Evolutionary conservation across 2,888 invertebrate genomes (phyloP), one percentile per base, ranked within the genome.

Genomic region (Nebria brevicollis): DNA sequence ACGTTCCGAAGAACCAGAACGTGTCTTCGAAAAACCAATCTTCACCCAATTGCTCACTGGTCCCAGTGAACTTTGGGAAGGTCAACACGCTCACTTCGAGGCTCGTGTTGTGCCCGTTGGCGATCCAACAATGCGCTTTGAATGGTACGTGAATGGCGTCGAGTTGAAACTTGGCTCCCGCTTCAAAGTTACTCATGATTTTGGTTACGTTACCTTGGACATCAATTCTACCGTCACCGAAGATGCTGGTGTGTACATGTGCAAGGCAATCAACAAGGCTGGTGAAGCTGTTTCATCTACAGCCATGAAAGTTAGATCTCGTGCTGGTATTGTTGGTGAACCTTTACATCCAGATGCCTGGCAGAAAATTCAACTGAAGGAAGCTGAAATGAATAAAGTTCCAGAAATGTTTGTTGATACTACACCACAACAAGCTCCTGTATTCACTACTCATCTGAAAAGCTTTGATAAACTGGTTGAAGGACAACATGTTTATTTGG

Each of bases 141-240:
- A 98, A 90, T 98, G 98, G 98, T 98, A 95, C 89, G 95, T 97
- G 84, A 98, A 98, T 88, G 98, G 97, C 77, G 94, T 97, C 5
- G 97, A 97, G 89, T 91, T 98, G 74, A 95, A 97, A 90, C 94
- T 96, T 93, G 97, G 97, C 86, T 96, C 97, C 77, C 93, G 98
- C 84, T 95, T 97, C 91, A 96, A 96, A 85, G 66, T 77, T 1
- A 77, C 72, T 72, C 95, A 97, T 85, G 98, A 98, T 87, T 98
- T 98, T 87, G 98, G 98, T 41, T 97, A 96, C 87, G 96, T 98
- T 7, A 97, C 97, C 0, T 90, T 98, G 85, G 97, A 98, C 87
- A 96, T 98, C 78, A 94, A 94, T 87, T 95, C 96, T 26, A 96
- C 96, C 2, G 95, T 97, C 41, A 91, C 95, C 1, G 95, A 96